Evolutionary conservation across 2,113 vertebrate genomes (phyloP), one percentile per base, ranked within the genome.

Genomic region (Epinephelus moara): DNA sequence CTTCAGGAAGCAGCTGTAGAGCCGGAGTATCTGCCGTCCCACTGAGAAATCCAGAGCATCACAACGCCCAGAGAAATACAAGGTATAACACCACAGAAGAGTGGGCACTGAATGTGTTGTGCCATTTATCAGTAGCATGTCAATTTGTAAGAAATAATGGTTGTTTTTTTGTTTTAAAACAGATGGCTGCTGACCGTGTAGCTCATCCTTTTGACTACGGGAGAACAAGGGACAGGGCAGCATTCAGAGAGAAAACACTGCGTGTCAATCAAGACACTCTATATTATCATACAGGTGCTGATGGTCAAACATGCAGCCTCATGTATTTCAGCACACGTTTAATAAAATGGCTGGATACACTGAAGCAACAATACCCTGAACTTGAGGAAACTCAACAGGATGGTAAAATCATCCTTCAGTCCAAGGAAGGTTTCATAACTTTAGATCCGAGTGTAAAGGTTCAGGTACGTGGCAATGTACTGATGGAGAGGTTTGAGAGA

Each of bases 221-320:
- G 7, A 42, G n/a, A n/a, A n/a, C n/a, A n/a, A n/a, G n/a, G n/a
- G n/a, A n/a, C n/a, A 12, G 11, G 42, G 42, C 42, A 3, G 42
- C 10, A 45, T 45, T 21, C 1, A 67, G 5, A 66, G 1, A 13
- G 0, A 0, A 2, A 0, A 21, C 0, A 60, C 6, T 67, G 15
- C 0, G 0, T 0, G 0, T 0, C 1, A 6, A 53, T 2, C 0
- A 7, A 56, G 19, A 82, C 0, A 9, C 0, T 5, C 68, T 83
- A 21, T 83, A 11, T 50, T 8, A 14, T 4, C 1, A 69, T n/a
- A 15, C 0, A 23, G 0, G 1, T 6, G 0, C 14, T 0, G 0
- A 0, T 15, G 30, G 30, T 30, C 30, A 4, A 30, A 30, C 42
- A 56, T 4, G 1, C 2, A 59, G 30, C 67, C 67, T 76, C 1